Evolutionary conservation across 1,140 invertebrate genomes (phyloP).

Genomic region (Penaeus chinensis): DNA sequence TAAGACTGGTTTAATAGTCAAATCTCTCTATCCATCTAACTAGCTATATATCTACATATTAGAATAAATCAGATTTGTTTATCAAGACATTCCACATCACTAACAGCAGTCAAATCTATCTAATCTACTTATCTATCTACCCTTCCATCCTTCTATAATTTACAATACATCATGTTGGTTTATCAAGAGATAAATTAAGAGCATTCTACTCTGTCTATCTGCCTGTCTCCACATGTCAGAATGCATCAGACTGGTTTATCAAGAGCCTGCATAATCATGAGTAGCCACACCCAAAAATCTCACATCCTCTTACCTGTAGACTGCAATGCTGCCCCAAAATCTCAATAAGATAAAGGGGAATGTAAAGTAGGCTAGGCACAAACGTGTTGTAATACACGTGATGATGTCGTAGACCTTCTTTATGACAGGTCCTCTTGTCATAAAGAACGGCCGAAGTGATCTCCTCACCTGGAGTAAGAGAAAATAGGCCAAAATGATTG

Average conservation of each 20-base stretch:
- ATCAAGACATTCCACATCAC: too few species aligned
- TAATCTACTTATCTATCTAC: too few species aligned
- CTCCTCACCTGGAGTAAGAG: slow-evolving; percentile 24
- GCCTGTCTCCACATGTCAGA: not conserved
- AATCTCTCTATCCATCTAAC: not conserved
- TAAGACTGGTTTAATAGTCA: not conserved
- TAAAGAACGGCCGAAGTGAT: slow-evolving; percentile 20
- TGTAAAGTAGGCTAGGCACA: slow-evolving; percentile 45
- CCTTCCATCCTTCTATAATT: too few species aligned
- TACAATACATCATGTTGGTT: too few species aligned
- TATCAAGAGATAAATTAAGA: too few species aligned
- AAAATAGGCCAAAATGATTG: too few species aligned
- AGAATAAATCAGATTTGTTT: too few species aligned
- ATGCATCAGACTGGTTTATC: too few species aligned
- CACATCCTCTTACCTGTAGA: slow-evolving; percentile 21
- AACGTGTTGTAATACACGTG: slow-evolving; percentile 30
- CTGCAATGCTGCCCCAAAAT: slow-evolving; percentile 52
- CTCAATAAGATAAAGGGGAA: slow-evolving; percentile 40
- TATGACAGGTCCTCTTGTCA: not conserved
- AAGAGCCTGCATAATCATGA: not conserved
- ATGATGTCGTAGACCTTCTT: slow-evolving; percentile 32
- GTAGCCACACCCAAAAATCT: not conserved
- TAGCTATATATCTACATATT: too few species aligned
- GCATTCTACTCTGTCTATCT: too few species aligned
- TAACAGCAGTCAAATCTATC: too few species aligned